These are phyloP conservation scores for Echeneis naucrates DNA, from an alignment of 2,797 vertebrate species.

Conservation along the genomic window DNA sequence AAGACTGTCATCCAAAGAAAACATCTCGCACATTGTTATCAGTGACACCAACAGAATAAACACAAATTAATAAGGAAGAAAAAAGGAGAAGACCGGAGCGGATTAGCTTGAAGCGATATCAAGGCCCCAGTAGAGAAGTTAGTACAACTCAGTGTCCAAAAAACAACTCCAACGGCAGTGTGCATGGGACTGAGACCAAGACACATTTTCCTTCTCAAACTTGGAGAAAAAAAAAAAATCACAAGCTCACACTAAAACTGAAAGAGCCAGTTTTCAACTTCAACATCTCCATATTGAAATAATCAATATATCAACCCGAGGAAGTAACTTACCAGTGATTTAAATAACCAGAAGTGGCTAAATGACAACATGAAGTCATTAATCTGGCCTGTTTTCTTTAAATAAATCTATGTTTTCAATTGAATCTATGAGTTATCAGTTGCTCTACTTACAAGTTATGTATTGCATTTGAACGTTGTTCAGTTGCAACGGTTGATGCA, in stretches of 20 bases:
- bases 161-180: background rate
- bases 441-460: background rate
- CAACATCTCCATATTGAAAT: background rate
- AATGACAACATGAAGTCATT: background rate
- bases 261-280: background rate
- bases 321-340: no score
- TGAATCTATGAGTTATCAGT: no score
- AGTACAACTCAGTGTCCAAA: slow-evolving; percentile 17
- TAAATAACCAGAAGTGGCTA: background rate
- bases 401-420: background rate
- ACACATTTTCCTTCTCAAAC: background rate
- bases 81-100: background rate
- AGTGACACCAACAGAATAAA: slow-evolving; percentile 4
- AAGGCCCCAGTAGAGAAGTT: background rate
- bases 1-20: background rate
- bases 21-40: background rate
- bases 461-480: background rate
- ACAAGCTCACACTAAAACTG: background rate
- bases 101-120: background rate
- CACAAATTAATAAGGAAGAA: background rate
- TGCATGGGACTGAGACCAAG: slow-evolving; percentile 6
- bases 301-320: no score
- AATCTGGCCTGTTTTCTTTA: background rate
- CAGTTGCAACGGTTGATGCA: background rate
- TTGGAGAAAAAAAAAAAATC: background rate